A percentile compares a stretch with the other conserved stretches of the same genome.
Conservation (phyloP, 2,797 vertebrate genomes). For the Sternarchorhynchus goeldii region DNA sequence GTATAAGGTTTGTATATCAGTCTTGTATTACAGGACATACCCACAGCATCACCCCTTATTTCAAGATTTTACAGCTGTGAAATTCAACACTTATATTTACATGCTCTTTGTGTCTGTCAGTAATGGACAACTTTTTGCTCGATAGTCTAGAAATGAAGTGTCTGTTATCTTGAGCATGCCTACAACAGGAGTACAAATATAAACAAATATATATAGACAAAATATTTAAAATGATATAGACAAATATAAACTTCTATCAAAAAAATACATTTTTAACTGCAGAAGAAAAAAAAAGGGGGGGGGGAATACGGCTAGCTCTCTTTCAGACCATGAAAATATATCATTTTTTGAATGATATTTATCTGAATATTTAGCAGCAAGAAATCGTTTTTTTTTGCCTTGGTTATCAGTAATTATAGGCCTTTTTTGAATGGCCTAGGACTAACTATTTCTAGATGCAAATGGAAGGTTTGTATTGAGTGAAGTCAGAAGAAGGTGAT, state of each 20-base stretch:
- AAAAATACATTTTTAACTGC: slow-evolving; percentile 31
- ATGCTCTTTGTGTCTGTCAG: too few relatives aligned
- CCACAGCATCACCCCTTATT: background rate
- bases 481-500: slow-evolving; percentile 63
- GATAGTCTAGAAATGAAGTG: background rate
- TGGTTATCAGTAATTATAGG: slow-evolving; percentile 60
- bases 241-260: slow-evolving; percentile 57
- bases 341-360: too few relatives aligned
- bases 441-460: slow-evolving; percentile 72
- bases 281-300: background rate
- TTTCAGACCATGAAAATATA: slow-evolving; percentile 45
- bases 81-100: background rate
- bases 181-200: background rate
- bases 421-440: slow-evolving; percentile 60
- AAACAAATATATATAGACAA: slow-evolving; percentile 44
- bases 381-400: slow-evolving; percentile 52
- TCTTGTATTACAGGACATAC: background rate
- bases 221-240: background rate
- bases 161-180: background rate
- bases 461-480: slow-evolving; percentile 70
- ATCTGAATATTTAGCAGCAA: slow-evolving; percentile 32
- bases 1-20: background rate
- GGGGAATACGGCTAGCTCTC: slow-evolving; percentile 34
- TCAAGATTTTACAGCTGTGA: background rate
- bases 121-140: background rate